phyloP scores from a whole-genome alignment of 2,113 vertebrate genomes.

The Crotalus tigris region DNA sequence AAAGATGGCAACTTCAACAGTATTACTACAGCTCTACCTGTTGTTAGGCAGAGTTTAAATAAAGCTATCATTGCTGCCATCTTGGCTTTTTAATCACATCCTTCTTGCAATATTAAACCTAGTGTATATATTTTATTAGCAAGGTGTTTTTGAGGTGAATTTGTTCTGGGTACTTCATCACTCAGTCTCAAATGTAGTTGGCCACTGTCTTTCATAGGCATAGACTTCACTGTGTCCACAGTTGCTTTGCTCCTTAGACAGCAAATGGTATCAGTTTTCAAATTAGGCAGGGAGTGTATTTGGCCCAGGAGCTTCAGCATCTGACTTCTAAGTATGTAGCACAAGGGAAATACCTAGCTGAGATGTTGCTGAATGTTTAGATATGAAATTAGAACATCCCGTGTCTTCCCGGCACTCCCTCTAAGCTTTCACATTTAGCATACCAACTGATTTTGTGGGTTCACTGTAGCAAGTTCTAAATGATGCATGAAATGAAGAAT shows the following conservation, averaged over 20 bases:
- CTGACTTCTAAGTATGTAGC: neutral
- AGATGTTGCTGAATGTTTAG: slow-evolving; percentile 49
- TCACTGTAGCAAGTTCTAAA: slow-evolving; percentile 70
- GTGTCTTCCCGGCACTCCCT: slow-evolving; percentile 51
- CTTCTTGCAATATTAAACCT: slow-evolving; percentile 37
- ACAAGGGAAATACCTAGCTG: neutral
- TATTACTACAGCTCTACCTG: neutral
- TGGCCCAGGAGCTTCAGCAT: neutral
- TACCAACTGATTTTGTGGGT: slow-evolving; percentile 66
- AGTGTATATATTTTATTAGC: no score
- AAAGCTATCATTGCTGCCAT: neutral
- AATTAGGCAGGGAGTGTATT: neutral
- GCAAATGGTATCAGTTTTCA: neutral
- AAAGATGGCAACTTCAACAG: neutral
- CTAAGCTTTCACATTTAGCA: slow-evolving; percentile 66
- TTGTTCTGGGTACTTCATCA: neutral
- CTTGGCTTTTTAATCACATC: neutral
- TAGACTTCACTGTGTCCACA: neutral
- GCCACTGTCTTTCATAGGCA: no score
- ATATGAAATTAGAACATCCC: slow-evolving; percentile 57
- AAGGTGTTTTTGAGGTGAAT: neutral
- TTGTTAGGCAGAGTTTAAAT: neutral
- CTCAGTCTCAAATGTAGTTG: neutral
- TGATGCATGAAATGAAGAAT: slow-evolving; percentile 72
- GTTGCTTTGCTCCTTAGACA: neutral